These are phyloP conservation scores for Heterochromis multidens DNA, from an alignment of 2,113 vertebrate species.

Conservation along the genomic window DNA sequence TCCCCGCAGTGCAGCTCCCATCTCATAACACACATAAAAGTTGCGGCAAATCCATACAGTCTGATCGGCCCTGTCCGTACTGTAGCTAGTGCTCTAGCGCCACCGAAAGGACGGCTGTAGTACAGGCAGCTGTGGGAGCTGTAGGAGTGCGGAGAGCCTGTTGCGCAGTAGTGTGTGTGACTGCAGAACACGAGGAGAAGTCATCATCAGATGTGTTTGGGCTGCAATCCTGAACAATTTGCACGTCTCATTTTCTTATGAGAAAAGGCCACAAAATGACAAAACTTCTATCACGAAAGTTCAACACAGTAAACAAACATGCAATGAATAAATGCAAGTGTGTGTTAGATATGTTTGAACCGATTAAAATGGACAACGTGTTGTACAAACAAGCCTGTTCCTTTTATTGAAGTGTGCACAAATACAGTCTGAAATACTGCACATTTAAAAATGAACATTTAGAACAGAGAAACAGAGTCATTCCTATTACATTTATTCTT, in stretches of 20 bases:
- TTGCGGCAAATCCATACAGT: conserved; percentile 33
- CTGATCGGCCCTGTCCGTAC: neutral
- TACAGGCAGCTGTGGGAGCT: neutral
- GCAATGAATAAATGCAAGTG: neutral
- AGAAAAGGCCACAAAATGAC: neutral
- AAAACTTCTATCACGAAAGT: neutral
- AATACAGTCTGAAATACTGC: neutral
- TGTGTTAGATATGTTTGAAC: neutral
- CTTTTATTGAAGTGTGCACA: neutral
- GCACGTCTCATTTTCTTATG: neutral
- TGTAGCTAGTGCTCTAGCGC: conserved; percentile 34
- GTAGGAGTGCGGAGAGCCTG: conserved; percentile 17
- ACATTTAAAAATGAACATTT: neutral
- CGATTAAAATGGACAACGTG: neutral
- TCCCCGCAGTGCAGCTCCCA: conserved; percentile 16
- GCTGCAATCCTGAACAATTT: neutral
- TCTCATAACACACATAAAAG: conserved; percentile 45
- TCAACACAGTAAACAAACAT: neutral
- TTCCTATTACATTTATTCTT: neutral
- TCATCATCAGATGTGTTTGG: neutral
- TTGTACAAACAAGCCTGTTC: neutral
- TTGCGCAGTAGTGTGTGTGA: conserved; percentile 12
- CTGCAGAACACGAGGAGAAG: neutral
- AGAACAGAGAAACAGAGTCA: neutral
- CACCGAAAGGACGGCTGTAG: conserved; percentile 31